Evolutionary conservation across 2,888 invertebrate genomes (phyloP), one percentile per base, ranked within the genome.

Genomic region (Limnephilus marmoratus): DNA sequence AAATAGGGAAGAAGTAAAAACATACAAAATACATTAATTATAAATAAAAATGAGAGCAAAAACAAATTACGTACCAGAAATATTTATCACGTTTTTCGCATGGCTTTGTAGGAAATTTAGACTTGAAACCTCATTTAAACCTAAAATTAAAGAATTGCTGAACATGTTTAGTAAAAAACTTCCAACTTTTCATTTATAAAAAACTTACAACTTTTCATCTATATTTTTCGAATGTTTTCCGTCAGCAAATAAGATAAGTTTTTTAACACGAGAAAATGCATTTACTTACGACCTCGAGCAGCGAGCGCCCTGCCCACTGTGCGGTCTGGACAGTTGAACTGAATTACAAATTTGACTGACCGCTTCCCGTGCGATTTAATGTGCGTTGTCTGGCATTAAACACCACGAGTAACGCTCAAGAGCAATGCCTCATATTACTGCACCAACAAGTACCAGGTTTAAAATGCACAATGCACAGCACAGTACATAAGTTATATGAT

Each of bases 321-420:
- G 88, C 88, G 53, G 88, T 88, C 86, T 41, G 45, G 68, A 88
- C 88, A 88, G 88, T 18, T 88, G 29, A 68, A 34, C 24, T 29
- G 68, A 88, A 68, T 88, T 37, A 68, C 45, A 88, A 88, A 68
- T 88, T 88, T 88, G 88, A 88, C 88, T 68, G 88, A 88, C 88
- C 68, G 24, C 68, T 88, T 88, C 88, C 88, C 88, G 88, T 88
- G n/a, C 53, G 37, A 53, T 88, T 88, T 88, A 88, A 88, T 53
- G 68, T 31, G 88, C 53, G 34, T 34, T 68, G 88, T 88, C 88
- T 68, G 88, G 88, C 88, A 45, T 31, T 29, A 87, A 87, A 68
- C 53, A 68, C 34, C 68, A 45, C 68, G 68, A 68, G 68, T 12
- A 24, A 34, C 37, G 53, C 34, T 68, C 88, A 68, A 53, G 88